Percentiles rank a stretch among this genome's conserved stretches.
Evolutionary conservation across 2,113 vertebrate species (phyloP).

Genomic region (Rhynchopsitta pachyrhyncha): DNA sequence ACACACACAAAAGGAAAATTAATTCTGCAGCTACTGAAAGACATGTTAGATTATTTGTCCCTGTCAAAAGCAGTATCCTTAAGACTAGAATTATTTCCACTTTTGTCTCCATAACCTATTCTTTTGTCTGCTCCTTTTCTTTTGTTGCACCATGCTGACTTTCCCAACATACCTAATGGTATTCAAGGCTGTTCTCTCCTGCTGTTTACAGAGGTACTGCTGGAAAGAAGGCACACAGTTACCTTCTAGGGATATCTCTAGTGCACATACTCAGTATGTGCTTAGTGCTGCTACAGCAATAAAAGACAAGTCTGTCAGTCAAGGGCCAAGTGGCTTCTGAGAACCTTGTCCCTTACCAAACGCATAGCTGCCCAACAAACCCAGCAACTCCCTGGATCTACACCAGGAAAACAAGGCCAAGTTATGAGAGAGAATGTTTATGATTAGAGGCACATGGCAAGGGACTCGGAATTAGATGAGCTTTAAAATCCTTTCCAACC

Average conservation of each 20-base stretch:
- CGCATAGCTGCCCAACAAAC: not conserved
- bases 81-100: not conserved
- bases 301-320: not conserved
- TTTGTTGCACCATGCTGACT: not conserved
- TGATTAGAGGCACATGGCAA: not conserved
- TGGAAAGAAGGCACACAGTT: not conserved
- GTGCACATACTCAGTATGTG: accelerated
- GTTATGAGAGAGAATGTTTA: not conserved
- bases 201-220: not conserved
- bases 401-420: not conserved
- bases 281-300: not conserved
- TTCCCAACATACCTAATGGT: not conserved
- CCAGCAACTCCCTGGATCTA: not conserved
- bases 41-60: not conserved
- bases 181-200: not conserved
- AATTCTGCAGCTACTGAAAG: not conserved
- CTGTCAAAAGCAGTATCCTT: not conserved
- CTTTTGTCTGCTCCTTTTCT: not conserved
- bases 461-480: not conserved
- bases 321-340: not conserved
- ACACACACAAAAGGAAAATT: not conserved
- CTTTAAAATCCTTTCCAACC: not conserved
- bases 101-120: not conserved
- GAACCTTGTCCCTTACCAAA: not conserved
- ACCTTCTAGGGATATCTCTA: not conserved